These are phyloP conservation scores for Apodemia mormo DNA, from an alignment of 2,888 invertebrate genomes.

Conservation along the genomic window DNA sequence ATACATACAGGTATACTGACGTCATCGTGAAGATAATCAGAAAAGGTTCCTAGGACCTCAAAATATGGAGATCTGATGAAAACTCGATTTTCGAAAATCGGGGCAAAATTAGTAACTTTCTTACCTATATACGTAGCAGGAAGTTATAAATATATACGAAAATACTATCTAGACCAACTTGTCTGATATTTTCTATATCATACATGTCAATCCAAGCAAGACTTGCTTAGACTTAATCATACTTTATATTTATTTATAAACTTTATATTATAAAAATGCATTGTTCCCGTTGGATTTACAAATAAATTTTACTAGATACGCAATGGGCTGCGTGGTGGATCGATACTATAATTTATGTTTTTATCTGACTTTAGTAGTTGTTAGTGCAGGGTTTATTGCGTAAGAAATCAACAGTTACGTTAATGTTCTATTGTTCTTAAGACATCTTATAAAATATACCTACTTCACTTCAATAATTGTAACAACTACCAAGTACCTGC, in stretches of 20 bases:
- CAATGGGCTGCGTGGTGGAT: neutral
- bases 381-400: neutral
- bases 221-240: neutral
- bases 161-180: too few species aligned
- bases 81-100: too few species aligned
- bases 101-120: too few species aligned
- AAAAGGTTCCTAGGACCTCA: too few species aligned
- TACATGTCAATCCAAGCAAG: too few species aligned
- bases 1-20: too few species aligned
- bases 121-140: too few species aligned
- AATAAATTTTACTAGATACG: neutral
- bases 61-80: too few species aligned
- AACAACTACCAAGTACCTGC: neutral
- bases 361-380: neutral
- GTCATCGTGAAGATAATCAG: too few species aligned
- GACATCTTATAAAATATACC: neutral
- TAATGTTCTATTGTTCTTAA: conserved; percentile 10
- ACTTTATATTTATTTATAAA: too few species aligned
- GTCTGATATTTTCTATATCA: neutral
- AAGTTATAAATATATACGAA: too few species aligned
- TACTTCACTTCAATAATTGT: neutral
- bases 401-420: neutral
- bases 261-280: neutral
- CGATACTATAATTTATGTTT: neutral
- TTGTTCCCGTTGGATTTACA: neutral